These are phyloP conservation scores for Semaprochilodus insignis DNA, from an alignment of 2,797 vertebrate genomes.

Conservation along the genomic window DNA sequence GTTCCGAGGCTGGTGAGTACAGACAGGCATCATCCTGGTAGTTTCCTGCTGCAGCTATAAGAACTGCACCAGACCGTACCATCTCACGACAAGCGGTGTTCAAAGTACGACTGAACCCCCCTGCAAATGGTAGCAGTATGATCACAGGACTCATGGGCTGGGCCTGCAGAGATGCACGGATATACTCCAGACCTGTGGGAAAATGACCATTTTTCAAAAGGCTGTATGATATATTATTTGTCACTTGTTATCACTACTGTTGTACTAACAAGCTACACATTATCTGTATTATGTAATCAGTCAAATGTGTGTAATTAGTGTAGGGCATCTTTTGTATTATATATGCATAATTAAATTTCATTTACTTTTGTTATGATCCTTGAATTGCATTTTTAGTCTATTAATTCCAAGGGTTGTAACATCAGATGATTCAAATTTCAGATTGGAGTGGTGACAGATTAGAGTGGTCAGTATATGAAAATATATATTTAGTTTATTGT, in stretches of 20 bases:
- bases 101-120: conserved; percentile 79
- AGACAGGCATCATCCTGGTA: conserved; percentile 87
- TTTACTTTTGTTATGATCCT: too few relatives aligned
- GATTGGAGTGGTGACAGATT: too few relatives aligned
- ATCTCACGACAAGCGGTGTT: conserved; percentile 79
- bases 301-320: too few relatives aligned
- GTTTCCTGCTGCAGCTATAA: conserved; percentile 88
- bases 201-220: background rate
- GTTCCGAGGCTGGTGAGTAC: conserved; percentile 90
- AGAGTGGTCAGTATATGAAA: too few relatives aligned
- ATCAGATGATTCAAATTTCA: too few relatives aligned
- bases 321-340: too few relatives aligned
- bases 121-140: conserved; percentile 81
- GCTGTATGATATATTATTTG: background rate
- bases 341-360: too few relatives aligned
- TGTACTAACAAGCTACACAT: too few relatives aligned
- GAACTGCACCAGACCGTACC: conserved; percentile 71
- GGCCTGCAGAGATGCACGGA: conserved; percentile 68
- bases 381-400: too few relatives aligned
- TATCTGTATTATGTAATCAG: too few relatives aligned
- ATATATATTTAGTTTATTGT: too few relatives aligned
- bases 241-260: background rate
- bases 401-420: too few relatives aligned
- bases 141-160: conserved; percentile 67
- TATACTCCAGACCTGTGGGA: conserved; percentile 82